Evolutionary conservation across 2,113 vertebrate species (phyloP).

Genomic region (Ivindomyrus marchei): DNA sequence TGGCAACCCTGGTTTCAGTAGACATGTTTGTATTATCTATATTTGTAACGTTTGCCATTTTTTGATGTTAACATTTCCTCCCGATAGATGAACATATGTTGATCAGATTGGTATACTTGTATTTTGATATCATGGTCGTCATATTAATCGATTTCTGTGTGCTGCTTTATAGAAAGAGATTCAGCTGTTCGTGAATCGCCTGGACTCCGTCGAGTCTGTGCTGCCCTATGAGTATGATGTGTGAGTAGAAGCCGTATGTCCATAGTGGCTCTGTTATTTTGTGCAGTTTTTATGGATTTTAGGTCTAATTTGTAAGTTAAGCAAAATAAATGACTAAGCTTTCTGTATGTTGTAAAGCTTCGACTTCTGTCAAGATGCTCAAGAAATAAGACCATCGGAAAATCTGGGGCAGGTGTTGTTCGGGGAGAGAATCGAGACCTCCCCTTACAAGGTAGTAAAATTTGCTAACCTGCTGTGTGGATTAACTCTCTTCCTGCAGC

Average conservation of each 20-base stretch:
- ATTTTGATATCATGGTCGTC: background rate
- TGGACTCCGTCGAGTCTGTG: conserved; percentile 98
- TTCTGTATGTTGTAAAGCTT: conserved; percentile 54
- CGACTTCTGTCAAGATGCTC: conserved; percentile 85
- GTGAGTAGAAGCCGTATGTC: conserved; percentile 65
- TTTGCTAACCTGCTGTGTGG: background rate
- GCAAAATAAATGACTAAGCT: background rate
- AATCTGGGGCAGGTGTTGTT: conserved; percentile 97
- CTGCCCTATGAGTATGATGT: conserved; percentile 94
- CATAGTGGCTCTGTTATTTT: background rate
- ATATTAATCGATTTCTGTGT: conserved; percentile 34
- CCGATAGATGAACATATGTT: background rate
- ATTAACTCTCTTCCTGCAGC: background rate
- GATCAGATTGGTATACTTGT: background rate
- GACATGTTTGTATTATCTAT: background rate
- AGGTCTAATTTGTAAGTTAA: background rate
- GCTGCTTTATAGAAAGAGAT: conserved; percentile 67
- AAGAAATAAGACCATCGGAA: conserved; percentile 86
- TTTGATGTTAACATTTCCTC: background rate
- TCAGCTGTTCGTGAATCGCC: conserved; percentile 90
- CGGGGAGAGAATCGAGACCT: conserved; percentile 92
- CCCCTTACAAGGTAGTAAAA: conserved; percentile 82
- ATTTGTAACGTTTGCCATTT: background rate
- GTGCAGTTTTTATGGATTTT: background rate
- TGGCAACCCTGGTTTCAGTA: background rate